Conservation (phyloP, 2,797 vertebrate genomes). For the Gallirallus australis region DNA sequence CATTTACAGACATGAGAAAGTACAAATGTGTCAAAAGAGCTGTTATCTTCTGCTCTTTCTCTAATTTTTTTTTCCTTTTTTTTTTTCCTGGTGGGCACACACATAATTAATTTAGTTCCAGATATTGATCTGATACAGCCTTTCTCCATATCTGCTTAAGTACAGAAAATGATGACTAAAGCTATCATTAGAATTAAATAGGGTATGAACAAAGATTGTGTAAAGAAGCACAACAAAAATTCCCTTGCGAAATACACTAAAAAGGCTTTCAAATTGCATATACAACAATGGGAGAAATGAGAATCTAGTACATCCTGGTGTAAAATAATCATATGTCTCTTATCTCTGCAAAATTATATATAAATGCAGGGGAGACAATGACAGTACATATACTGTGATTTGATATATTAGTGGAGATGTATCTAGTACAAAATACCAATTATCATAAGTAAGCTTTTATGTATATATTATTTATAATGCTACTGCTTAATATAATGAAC, state of each 20-base stretch:
- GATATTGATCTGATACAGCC: background rate
- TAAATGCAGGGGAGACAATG: background rate
- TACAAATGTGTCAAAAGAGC: background rate
- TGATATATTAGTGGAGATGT: background rate
- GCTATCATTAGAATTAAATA: background rate
- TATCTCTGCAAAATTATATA: background rate
- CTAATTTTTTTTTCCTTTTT: rapidly evolving
- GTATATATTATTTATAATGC: background rate
- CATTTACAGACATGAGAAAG: background rate
- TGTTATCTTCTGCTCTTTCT: background rate
- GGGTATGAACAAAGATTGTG: background rate
- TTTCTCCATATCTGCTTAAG: background rate
- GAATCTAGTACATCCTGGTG: background rate
- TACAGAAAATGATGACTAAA: background rate
- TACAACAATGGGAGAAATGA: background rate
- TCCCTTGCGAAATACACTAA: background rate
- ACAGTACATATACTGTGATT: background rate
- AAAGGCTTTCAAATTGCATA: background rate
- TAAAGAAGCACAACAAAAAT: background rate
- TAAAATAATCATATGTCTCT: background rate
- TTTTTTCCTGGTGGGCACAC: rapidly evolving
- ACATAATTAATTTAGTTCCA: background rate
- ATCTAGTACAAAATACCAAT: background rate
- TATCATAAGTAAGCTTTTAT: background rate
- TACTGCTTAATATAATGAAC: background rate